These are phyloP conservation scores for Macaria liturata DNA, from an alignment of 2,888 invertebrate species.

Conservation along the genomic window DNA sequence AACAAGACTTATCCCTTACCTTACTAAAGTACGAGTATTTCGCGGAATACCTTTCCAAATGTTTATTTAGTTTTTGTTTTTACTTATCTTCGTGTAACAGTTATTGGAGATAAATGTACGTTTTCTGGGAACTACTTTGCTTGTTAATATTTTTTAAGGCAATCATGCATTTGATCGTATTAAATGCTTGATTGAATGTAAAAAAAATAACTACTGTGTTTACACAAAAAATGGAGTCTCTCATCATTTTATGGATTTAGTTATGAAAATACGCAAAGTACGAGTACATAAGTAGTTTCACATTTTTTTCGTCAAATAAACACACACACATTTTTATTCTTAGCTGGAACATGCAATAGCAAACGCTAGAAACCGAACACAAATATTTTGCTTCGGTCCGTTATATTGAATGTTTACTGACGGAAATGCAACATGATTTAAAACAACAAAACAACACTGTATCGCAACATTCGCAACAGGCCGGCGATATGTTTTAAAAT, in stretches of 20 bases:
- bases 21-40: slow-evolving; percentile 40
- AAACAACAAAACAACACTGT: slow-evolving; percentile 24
- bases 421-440: slow-evolving; percentile 18
- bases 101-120: too few species aligned
- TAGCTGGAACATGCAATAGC: slow-evolving; percentile 7
- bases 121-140: too few species aligned
- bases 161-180: too few species aligned
- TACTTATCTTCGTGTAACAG: too few species aligned
- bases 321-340: slow-evolving; percentile 1
- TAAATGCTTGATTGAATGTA: too few species aligned
- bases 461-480: slow-evolving; percentile 1
- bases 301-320: background rate
- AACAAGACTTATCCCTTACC: slow-evolving; percentile 40
- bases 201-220: too few species aligned
- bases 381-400: slow-evolving; percentile 16
- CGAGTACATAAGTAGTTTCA: background rate
- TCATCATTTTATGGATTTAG: too few species aligned
- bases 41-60: slow-evolving; percentile 37
- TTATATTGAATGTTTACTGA: slow-evolving; percentile 17
- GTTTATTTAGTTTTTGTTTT: slow-evolving; percentile 23
- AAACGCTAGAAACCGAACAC: slow-evolving; percentile 15
- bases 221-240: too few species aligned
- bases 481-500: slow-evolving; percentile 21
- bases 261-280: too few species aligned
- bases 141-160: too few species aligned